Evolutionary conservation across 2,113 vertebrate species (phyloP), one percentile per base, ranked within the genome.

Genomic region (Eubucco bourcierii): DNA sequence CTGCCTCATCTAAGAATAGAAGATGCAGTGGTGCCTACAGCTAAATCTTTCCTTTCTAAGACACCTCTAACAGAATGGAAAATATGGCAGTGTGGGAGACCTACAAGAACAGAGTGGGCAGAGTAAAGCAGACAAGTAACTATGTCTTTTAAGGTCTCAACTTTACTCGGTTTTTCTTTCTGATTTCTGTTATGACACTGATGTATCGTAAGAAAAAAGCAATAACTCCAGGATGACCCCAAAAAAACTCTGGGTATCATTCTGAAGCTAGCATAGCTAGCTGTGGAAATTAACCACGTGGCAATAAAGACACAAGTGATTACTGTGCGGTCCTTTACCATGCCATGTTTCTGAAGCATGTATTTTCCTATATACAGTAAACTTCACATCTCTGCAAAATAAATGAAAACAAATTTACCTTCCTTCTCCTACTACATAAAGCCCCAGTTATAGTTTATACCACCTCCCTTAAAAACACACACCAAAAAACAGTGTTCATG

Each of bases 261-360:
- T 78, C 14, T 0, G 0, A 76, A 89, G 8, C 81, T 88, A 8
- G 7, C 86, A 29, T 18, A 88, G 81, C 6, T n/a, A 63, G 46
- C 25, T 55, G 19, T 17, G 86, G 4, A 71, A 74, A 44, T n/a
- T 39, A 83, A 19, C 4, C 10, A 6, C 15, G n/a, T 1, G 8
- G 24, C 16, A 74, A 77, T 31, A 23, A 82, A 71, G 33, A 89
- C 71, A 20, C 74, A 71, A 70, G 17, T 64, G 25, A 44, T 58
- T 56, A 67, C 11, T 72, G 50, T 15, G 47, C 65, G 84, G 53
- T 23, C 34, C n/a, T 68, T 65, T 55, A 39, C 21, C 15, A 16
- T 0, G 0, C 14, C 68, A 56, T 7, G 6, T 24, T 52, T 83
- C 85, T 55, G 47, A 72, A 68, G 14, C 80, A 56, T 1, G 0